These are phyloP conservation scores for Cecidostiba fungosa DNA, from an alignment of 2,888 invertebrate species.

Conservation along the genomic window DNA sequence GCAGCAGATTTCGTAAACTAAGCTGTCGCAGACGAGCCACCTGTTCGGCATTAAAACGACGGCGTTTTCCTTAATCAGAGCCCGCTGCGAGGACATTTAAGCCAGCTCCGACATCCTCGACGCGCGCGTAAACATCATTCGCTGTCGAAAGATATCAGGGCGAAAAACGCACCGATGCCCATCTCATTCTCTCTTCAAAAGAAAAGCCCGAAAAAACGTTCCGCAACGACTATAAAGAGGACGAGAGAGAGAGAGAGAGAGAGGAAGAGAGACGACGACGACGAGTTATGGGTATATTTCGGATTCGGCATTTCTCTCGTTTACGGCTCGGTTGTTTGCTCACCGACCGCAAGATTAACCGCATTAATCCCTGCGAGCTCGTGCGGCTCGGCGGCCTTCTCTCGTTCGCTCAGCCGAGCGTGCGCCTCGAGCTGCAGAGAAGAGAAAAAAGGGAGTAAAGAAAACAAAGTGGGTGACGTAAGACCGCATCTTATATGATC, in stretches of 20 bases:
- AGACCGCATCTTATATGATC: constrained; percentile 67
- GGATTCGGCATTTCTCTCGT: constrained; percentile 59
- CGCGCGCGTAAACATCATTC: constrained; percentile 2
- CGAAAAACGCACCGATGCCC: background rate
- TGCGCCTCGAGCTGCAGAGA: constrained; percentile 22
- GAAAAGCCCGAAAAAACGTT: constrained; percentile 28
- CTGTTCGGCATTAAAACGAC: background rate
- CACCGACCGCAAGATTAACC: constrained; percentile 73
- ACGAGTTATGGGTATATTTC: constrained; percentile 50
- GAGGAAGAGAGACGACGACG: constrained; percentile 14
- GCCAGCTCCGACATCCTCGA: background rate
- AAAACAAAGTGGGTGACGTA: constrained; percentile 49
- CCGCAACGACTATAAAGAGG: constrained; percentile 37
- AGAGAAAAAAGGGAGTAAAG: constrained; percentile 42
- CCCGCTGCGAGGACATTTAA: background rate
- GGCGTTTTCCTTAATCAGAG: background rate
- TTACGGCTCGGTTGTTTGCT: constrained; percentile 68
- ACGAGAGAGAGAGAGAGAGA: too few species aligned
- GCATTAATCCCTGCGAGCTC: constrained; percentile 69
- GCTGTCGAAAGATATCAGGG: constrained; percentile 5
- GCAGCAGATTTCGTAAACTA: background rate
- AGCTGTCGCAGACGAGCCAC: background rate
- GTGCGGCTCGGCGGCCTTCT: constrained; percentile 28
- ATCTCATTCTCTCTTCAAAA: constrained; percentile 16
- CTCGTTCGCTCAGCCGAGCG: constrained; percentile 41